Evolutionary conservation across 2,888 invertebrate genomes (phyloP), one percentile per base, ranked within the genome.

Genomic region (Melieria picta): DNA sequence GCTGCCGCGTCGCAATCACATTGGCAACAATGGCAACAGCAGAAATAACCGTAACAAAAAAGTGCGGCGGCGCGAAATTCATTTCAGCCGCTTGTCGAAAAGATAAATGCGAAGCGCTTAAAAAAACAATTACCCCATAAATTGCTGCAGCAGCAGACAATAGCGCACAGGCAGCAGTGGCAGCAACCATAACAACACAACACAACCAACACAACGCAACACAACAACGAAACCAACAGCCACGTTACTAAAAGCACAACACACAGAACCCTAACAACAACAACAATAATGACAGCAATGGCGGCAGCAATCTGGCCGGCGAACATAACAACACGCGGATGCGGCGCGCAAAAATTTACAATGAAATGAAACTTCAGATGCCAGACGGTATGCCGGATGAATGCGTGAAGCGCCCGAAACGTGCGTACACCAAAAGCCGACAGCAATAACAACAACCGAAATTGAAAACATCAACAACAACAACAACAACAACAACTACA

Each of bases 111-210:
- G 79, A 77, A 79, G 77, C 79, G 80, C 80, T 82, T 80, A 80
- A 81, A 81, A 82, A 82, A 80, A 78, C 81, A 83, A 82, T 83
- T 82, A 83, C 82, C 82, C 77, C 80, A 83, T 81, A 82, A 83
- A 83, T 81, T 83, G 81, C 79, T 7, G 4, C 58, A 42, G 43
- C 1, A 11, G 10, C 10, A 42, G 4, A 58, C 6, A 6, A 10
- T 10, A 3, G 7, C 10, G 4, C 43, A 10, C 10, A 9, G 9
- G 43, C 57, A n/a, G 10, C 5, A 4, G 4, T 57, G 57, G 11
- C 4, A 30, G 30, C 30, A 30, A 30, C 30, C 30, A 30, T 30
- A 7, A 57, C 48, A 66, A 64, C 50, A 64, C 48, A 56, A 57
- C 7, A 30, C 7, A 61, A 66, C 48, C 6, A 3, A 42, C 7